Conservation (phyloP, 2,888 invertebrate species). For the Phorcus lineatus region DNA sequence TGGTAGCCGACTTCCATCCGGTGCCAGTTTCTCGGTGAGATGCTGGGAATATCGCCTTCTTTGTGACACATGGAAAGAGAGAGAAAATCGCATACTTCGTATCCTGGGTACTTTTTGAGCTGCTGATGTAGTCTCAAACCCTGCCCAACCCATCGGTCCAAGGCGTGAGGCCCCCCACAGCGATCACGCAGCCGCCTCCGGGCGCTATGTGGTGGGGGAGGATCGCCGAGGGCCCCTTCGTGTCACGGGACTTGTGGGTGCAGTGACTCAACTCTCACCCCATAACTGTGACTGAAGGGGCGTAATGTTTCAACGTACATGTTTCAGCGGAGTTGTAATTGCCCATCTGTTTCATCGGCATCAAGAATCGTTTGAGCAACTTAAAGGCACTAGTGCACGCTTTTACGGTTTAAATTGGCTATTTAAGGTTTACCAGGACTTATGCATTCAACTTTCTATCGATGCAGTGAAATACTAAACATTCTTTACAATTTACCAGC, state of each 20-base stretch:
- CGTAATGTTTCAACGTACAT: neutral
- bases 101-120: neutral
- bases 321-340: neutral
- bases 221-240: neutral
- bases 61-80: neutral
- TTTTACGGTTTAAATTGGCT: no score
- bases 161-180: constrained; percentile 1
- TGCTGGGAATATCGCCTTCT: neutral
- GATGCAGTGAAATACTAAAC: no score
- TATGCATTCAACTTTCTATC: no score
- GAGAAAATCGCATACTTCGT: neutral
- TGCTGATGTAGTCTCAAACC: neutral
- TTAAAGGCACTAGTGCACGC: no score
- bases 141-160: neutral
- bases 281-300: constrained; percentile 7
- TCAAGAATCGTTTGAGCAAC: no score
- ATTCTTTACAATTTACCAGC: no score
- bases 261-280: neutral
- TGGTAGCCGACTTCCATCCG: neutral
- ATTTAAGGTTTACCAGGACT: no score
- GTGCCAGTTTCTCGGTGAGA: neutral
- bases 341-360: neutral
- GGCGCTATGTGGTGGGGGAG: neutral
- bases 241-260: constrained; percentile 1
- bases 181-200: neutral